Conservation (phyloP, 1,140 invertebrate genomes). For the Drosophila willistoni region DNA sequence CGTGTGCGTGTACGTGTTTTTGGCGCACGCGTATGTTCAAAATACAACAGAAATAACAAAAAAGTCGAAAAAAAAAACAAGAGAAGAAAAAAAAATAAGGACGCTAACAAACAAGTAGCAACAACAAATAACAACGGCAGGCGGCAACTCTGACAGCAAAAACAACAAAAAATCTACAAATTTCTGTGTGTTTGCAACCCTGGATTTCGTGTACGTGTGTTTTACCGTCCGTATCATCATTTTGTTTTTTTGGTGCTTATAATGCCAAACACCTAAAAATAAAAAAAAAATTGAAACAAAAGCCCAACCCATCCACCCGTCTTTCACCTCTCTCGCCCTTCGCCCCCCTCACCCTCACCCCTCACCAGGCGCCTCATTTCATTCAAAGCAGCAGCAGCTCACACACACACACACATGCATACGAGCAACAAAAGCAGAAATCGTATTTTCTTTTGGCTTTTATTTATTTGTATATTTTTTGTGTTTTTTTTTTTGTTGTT, state of each 20-base stretch:
- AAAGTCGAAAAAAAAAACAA: slow-evolving; percentile 18
- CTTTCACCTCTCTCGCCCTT: slow-evolving; percentile 24
- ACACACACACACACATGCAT: slow-evolving; percentile 20
- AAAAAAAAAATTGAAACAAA: slow-evolving; percentile 45
- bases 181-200: slow-evolving; percentile 82
- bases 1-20: slow-evolving; percentile 45
- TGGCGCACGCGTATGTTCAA: slow-evolving; percentile 71
- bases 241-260: slow-evolving; percentile 73
- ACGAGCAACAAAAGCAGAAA: slow-evolving; percentile 47
- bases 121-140: slow-evolving; percentile 33
- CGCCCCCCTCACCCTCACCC: slow-evolving; percentile 15
- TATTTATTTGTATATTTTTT: slow-evolving; percentile 50
- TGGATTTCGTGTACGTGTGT: slow-evolving; percentile 83
- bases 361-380: slow-evolving; percentile 42
- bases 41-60: slow-evolving; percentile 43
- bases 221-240: slow-evolving; percentile 38
- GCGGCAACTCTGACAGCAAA: slow-evolving; percentile 33
- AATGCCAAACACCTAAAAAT: slow-evolving; percentile 10
- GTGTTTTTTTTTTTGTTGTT: slow-evolving; percentile 22
- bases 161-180: slow-evolving; percentile 46
- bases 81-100: background rate
- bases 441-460: slow-evolving; percentile 59
- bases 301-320: slow-evolving; percentile 38
- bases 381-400: slow-evolving; percentile 41
- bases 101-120: slow-evolving; percentile 9